These are phyloP conservation scores for Aporophyla lueneburgensis DNA, from an alignment of 2,888 invertebrate species.

Conservation along the genomic window DNA sequence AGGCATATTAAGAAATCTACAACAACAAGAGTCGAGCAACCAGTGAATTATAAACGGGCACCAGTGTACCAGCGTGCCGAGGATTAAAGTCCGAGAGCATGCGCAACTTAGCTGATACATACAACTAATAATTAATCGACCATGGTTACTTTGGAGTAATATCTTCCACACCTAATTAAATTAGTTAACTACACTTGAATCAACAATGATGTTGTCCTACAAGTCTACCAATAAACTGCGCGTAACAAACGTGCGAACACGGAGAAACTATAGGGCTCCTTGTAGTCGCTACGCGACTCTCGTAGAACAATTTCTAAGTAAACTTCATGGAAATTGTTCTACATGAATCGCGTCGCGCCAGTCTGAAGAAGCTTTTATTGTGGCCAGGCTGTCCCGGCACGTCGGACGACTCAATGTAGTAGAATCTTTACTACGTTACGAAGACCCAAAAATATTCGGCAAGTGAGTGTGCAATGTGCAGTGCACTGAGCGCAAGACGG, in stretches of 20 bases:
- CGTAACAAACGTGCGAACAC: background rate
- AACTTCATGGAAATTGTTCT: no score
- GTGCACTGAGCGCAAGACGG: background rate
- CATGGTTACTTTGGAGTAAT: background rate
- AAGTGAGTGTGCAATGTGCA: conserved; percentile 16
- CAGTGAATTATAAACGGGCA: background rate
- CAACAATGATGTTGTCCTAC: background rate
- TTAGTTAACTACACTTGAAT: background rate
- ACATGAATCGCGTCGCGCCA: no score
- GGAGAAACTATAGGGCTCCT: background rate
- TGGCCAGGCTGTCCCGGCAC: background rate
- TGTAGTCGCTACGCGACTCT: background rate
- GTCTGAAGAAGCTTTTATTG: no score
- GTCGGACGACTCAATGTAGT: background rate
- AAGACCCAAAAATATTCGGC: conserved; percentile 1
- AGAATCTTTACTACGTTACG: background rate
- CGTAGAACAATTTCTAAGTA: no score
- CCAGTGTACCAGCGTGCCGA: no score
- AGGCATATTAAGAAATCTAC: background rate
- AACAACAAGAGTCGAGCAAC: background rate
- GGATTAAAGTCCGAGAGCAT: background rate
- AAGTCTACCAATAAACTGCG: background rate
- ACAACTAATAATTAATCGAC: no score
- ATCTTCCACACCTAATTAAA: background rate
- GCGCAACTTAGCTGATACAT: background rate